Evolutionary conservation across 2,797 vertebrate species (phyloP).

Genomic region (Halcyon chelicuti): DNA sequence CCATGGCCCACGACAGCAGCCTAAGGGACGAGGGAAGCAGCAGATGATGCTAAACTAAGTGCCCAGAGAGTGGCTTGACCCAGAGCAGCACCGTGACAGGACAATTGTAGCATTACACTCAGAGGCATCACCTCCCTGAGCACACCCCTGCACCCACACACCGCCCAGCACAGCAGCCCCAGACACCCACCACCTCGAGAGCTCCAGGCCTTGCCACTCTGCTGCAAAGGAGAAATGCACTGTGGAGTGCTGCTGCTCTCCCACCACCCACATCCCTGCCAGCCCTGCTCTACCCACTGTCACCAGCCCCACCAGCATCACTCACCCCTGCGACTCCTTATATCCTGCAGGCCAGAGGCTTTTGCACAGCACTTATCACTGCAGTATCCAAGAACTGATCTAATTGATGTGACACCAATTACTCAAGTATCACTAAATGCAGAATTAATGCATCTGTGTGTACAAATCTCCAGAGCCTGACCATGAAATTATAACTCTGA

Average conservation of each 20-base stretch:
- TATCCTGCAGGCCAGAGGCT: background rate
- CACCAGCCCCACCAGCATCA: background rate
- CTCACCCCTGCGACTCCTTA: background rate
- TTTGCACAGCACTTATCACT: background rate
- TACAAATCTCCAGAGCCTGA: conserved; percentile 17
- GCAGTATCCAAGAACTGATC: background rate
- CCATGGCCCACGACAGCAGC: background rate
- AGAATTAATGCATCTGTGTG: conserved; percentile 46
- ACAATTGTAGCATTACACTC: accelerated
- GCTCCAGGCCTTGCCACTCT: accelerated
- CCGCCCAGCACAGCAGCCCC: background rate
- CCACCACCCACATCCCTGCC: accelerated
- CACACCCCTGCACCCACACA: background rate
- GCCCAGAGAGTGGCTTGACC: background rate
- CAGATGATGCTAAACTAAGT: background rate
- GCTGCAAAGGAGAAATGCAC: background rate
- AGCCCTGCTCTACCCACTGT: accelerated
- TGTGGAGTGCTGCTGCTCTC: accelerated
- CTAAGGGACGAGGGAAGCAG: background rate
- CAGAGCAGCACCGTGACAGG: background rate
- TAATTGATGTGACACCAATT: conserved; percentile 66
- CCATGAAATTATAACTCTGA: background rate
- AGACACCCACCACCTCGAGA: background rate
- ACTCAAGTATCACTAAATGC: conserved; percentile 39
- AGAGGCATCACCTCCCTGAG: background rate